Evolutionary conservation across 2,888 invertebrate species (phyloP).

Genomic region (Drosophila ustulata): DNA sequence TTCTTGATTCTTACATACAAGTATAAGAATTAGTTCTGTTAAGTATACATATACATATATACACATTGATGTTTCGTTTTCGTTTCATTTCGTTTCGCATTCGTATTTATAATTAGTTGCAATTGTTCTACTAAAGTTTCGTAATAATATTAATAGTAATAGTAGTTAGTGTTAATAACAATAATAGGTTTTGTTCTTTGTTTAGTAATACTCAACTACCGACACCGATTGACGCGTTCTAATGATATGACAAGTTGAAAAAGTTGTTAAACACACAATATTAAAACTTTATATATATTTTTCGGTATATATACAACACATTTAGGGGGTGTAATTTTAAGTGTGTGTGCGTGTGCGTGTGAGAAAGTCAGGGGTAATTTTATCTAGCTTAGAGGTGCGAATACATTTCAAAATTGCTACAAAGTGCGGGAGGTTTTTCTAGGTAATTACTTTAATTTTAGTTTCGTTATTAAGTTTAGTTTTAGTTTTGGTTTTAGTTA

Average conservation of each 20-base stretch:
- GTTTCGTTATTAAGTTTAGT: conserved; percentile 21
- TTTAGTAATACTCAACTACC: conserved; percentile 56
- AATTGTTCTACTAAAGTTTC: conserved; percentile 34
- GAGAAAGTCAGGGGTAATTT: conserved; percentile 19
- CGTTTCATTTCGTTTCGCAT: conserved; percentile 7
- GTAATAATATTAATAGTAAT: conserved; percentile 16
- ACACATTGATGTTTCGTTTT: conserved; percentile 47
- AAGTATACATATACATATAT: conserved; percentile 59
- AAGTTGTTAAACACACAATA: conserved; percentile 37
- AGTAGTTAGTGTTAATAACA: conserved; percentile 15
- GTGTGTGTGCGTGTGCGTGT: conserved; percentile 13
- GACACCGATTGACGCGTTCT: conserved; percentile 58
- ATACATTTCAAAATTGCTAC: conserved; percentile 33
- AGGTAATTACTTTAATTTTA: conserved; percentile 10
- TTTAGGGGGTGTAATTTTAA: conserved; percentile 18
- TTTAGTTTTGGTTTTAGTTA: conserved; percentile 13
- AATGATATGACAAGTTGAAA: conserved; percentile 59
- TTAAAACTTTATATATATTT: conserved; percentile 35
- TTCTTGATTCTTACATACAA: conserved; percentile 34
- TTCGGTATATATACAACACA: conserved; percentile 51
- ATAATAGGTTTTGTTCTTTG: conserved; percentile 21
- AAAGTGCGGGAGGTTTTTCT: conserved; percentile 6
- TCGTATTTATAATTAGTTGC: conserved; percentile 19
- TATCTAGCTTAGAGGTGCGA: conserved; percentile 35
- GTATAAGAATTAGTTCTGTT: conserved; percentile 40